Conservation (phyloP, 2,113 vertebrate species). For the Coreoperca whiteheadi region DNA sequence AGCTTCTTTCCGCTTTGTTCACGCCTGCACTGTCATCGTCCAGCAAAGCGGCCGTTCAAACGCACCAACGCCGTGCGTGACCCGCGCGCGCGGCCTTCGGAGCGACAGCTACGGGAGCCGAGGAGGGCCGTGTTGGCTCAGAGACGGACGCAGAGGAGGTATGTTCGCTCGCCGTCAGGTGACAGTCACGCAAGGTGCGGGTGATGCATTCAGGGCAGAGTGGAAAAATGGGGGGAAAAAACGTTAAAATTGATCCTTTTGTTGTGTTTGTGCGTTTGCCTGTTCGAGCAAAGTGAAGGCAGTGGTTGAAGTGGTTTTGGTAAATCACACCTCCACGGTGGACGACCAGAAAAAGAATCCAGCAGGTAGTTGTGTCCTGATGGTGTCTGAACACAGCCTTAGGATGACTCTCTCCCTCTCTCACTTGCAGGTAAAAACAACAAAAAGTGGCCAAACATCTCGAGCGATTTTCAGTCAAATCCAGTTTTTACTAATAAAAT, state of each 20-base stretch:
- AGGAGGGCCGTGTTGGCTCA: conserved; percentile 36
- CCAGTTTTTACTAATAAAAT: neutral
- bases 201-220: conserved; percentile 46
- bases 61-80: neutral
- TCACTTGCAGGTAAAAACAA: no score
- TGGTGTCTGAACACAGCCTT: neutral
- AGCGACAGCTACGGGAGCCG: conserved; percentile 45
- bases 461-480: neutral
- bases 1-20: neutral
- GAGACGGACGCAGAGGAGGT: conserved; percentile 15
- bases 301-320: neutral
- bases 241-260: no score
- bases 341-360: neutral
- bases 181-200: conserved; percentile 76
- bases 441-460: neutral
- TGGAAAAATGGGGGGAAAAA: conserved; percentile 7
- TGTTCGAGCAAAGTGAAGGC: neutral
- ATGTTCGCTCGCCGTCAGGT: conserved; percentile 63
- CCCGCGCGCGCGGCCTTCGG: conserved; percentile 39
- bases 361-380: neutral
- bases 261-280: neutral
- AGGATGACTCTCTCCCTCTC: neutral
- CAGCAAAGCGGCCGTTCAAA: neutral
- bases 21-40: neutral
- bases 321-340: neutral